phyloP scores from a whole-genome alignment of 2,113 vertebrate genomes.

The Onychostoma macrolepis region DNA sequence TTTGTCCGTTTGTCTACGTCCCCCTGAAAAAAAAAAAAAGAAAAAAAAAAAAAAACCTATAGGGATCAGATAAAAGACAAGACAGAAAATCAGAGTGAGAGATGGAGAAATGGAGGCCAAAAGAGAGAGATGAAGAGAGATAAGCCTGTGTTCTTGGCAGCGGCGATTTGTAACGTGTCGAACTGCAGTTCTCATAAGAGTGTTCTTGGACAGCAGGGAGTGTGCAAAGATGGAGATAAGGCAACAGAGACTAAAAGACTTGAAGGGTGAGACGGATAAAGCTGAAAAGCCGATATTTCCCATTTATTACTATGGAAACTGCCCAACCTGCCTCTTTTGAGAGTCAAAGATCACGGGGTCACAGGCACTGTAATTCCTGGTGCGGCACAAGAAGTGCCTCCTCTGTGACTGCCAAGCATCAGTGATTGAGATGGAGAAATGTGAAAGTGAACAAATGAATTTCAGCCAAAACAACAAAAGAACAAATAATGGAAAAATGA shows the following conservation, averaged over 20 bases:
- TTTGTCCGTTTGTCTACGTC: neutral
- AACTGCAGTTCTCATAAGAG: slow-evolving; percentile 13
- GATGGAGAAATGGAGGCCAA: neutral
- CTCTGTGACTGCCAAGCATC: neutral
- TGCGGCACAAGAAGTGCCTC: neutral
- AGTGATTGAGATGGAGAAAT: neutral
- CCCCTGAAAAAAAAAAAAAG: neutral
- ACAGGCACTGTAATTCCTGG: neutral
- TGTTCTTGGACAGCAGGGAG: slow-evolving; percentile 1
- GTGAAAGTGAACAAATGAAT: neutral
- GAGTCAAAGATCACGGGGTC: slow-evolving; percentile 34
- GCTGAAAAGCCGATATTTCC: neutral
- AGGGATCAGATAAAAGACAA: slow-evolving; percentile 19
- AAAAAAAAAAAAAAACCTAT: neutral
- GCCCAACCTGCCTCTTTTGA: slow-evolving; percentile 16
- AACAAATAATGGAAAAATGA: slow-evolving; percentile 20
- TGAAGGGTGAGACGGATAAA: neutral
- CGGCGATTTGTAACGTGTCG: slow-evolving; percentile 1
- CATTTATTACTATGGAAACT: slow-evolving; percentile 19
- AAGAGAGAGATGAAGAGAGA: slow-evolving; percentile 31
- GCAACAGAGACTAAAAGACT: neutral
- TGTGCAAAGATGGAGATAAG: slow-evolving; percentile 3
- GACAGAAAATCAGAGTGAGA: neutral
- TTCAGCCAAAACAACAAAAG: slow-evolving; percentile 1
- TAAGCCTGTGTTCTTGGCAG: slow-evolving; percentile 17